A percentile compares a stretch with the other conserved stretches of the same genome.
phyloP scores from a whole-genome alignment of 2,113 vertebrate genomes.

The Eubucco bourcierii region DNA sequence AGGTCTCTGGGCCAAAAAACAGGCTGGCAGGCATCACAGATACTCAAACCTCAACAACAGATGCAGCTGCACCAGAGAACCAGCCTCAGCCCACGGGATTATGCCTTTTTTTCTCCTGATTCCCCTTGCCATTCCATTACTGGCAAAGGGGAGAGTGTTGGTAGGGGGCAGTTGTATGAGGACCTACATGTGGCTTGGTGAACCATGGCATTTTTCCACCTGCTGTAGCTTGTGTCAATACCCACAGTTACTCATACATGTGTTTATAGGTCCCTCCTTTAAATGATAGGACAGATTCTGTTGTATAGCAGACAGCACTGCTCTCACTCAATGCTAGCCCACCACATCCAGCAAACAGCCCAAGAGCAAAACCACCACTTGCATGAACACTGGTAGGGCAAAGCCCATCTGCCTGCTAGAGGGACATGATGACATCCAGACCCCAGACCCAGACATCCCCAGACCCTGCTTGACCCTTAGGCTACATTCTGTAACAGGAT shows the following conservation, averaged over 20 bases:
- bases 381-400: background rate
- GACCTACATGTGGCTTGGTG: no score
- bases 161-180: no score
- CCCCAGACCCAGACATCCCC: background rate
- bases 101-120: no score
- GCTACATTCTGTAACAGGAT: background rate
- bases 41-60: no score
- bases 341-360: background rate
- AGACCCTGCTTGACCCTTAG: background rate
- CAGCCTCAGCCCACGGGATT: no score
- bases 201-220: background rate
- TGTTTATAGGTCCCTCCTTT: background rate
- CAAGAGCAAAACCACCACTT: background rate
- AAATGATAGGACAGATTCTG: background rate
- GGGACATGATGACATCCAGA: background rate
- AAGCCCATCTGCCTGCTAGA: background rate
- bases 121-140: no score
- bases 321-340: background rate
- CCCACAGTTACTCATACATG: no score
- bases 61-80: no score
- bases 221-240: background rate
- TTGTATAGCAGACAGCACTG: background rate
- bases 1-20: no score
- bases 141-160: no score
- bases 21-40: no score